Base-by-base conservation (phyloP, 1,140 invertebrate genomes). In the Belonocnema kinseyi region DNA sequence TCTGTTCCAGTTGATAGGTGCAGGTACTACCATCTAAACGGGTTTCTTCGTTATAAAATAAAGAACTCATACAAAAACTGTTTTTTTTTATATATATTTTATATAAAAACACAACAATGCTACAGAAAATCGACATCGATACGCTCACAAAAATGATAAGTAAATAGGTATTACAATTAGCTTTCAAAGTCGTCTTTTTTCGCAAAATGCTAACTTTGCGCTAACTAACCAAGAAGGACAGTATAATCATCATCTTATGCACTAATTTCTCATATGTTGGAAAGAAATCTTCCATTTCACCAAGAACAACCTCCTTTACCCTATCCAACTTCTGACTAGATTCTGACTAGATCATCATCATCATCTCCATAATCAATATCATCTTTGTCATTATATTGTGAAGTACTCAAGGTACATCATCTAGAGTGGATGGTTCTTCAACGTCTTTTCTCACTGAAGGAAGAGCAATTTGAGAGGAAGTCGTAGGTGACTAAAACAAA, bases 131-230 rank as follows among this genome's bases (percentile, higher is more conserved):
- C 0, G 14, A 19, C 12, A 56, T 19, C 26, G 14, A 16, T 14
- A 13, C 14, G 16, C 46, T 8, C 16, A 2, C n/a, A 40, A 40
- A 66, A 46, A n/a, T n/a, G 5, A 16, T 33, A 66, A 14, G 16
- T 66, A 66, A 7, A 66, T 10, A 33, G n/a, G 16, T 66, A 40
- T 14, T 66, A n/a, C 16, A n/a, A 40, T 66, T 66, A 66, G 33
- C 14, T 16, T 66, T n/a, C 5, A 46, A 40, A 66, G 16, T 66
- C 33, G 26, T 26, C 40, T 33, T 66, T 66, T 66, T 40, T 40
- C n/a, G 61, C 61, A 66, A 66, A 66, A 66, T 66, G 61, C 61
- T 40, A 40, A 40, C 33, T 66, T 66, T 66, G 61, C 61, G 40
- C 40, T 66, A 40, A n/a, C 61, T 40, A 17, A 17, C 10, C 13